These are phyloP conservation scores for Saccopteryx leptura DNA, from an alignment of 2,113 vertebrate species.

Conservation along the genomic window DNA sequence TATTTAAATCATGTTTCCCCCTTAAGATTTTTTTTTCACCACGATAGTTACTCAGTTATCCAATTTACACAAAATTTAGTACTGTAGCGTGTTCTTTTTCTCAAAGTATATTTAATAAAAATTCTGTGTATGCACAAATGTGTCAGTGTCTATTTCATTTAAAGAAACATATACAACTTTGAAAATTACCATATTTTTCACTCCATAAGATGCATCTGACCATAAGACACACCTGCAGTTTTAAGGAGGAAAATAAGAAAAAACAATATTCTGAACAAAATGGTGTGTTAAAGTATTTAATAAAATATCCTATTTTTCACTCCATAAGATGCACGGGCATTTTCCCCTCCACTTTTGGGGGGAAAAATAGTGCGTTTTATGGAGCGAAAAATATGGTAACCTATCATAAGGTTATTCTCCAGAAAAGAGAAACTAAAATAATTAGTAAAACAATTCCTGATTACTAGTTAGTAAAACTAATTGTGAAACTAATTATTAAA, in stretches of 20 bases:
- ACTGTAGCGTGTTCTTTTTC: constrained; percentile 67
- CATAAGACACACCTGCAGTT: too few relatives aligned
- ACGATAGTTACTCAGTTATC: constrained; percentile 60
- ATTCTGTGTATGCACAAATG: constrained; percentile 72
- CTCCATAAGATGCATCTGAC: too few relatives aligned
- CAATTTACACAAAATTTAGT: constrained; percentile 69
- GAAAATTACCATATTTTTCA: not conserved
- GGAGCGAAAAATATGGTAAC: not conserved
- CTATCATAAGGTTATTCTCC: constrained; percentile 40
- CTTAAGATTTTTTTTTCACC: constrained; percentile 45
- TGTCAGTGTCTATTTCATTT: constrained; percentile 70
- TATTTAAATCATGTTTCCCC: constrained; percentile 68
- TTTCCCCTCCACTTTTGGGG: too few relatives aligned
- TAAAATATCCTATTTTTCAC: too few relatives aligned
- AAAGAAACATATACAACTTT: constrained; percentile 57
- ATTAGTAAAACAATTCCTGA: not conserved
- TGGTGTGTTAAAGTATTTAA: too few relatives aligned
- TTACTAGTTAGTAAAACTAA: not conserved
- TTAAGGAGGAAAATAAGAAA: too few relatives aligned
- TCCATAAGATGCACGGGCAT: too few relatives aligned
- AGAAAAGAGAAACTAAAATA: not conserved
- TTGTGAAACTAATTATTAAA: not conserved
- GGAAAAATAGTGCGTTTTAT: too few relatives aligned
- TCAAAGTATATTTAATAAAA: constrained; percentile 83
- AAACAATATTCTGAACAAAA: too few relatives aligned